Conservation (phyloP, 2,888 invertebrate species). For the Ormyrus labotus region DNA sequence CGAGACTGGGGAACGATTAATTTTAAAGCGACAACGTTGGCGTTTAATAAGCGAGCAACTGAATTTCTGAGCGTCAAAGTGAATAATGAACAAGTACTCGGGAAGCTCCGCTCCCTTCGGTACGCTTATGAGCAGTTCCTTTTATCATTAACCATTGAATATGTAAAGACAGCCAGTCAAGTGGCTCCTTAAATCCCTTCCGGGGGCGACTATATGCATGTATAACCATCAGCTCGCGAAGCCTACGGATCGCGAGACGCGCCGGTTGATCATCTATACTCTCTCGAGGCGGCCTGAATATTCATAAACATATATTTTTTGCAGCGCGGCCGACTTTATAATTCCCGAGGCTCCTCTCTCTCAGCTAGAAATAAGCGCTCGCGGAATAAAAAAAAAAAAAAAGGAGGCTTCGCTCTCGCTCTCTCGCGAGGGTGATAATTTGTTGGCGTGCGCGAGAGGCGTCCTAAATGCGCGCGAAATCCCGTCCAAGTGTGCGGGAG, state of each 20-base stretch:
- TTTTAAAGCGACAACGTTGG: too few species aligned
- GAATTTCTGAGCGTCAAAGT: not conserved
- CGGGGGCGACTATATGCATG: too few species aligned
- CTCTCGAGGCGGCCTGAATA: slow-evolving; percentile 35
- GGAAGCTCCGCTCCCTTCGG: not conserved
- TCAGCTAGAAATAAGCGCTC: not conserved
- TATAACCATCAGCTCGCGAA: not conserved
- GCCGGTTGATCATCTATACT: slow-evolving; percentile 25
- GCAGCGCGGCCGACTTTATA: not conserved
- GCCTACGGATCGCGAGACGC: not conserved
- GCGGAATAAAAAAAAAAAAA: not conserved
- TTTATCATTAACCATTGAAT: slow-evolving; percentile 37
- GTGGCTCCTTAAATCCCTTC: too few species aligned
- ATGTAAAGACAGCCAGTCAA: slow-evolving; percentile 11
- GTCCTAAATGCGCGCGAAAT: slow-evolving; percentile 74
- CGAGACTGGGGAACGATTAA: too few species aligned
- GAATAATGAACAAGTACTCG: not conserved
- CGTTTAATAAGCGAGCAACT: not conserved
- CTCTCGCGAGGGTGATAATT: slow-evolving; percentile 68
- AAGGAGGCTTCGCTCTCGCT: too few species aligned
- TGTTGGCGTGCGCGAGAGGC: slow-evolving; percentile 67
- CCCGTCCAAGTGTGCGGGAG: slow-evolving; percentile 69
- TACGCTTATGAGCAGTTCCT: slow-evolving; percentile 18
- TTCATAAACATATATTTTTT: slow-evolving; percentile 25
- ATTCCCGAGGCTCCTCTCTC: not conserved